phyloP scores from a whole-genome alignment of 2,797 vertebrate species.

The Allobates femoralis region DNA sequence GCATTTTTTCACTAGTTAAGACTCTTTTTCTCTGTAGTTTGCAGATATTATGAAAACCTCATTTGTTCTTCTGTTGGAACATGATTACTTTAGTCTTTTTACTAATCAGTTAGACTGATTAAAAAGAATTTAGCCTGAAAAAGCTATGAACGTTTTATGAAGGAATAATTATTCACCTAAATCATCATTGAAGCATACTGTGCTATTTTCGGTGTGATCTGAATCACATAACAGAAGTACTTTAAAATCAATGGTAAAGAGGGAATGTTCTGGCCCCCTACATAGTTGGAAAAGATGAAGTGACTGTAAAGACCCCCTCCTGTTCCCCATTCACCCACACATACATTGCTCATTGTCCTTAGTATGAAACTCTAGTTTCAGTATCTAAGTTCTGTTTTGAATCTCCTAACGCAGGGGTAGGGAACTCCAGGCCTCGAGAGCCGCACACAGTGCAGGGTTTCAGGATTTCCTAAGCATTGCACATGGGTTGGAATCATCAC shows the following conservation, averaged over 20 bases:
- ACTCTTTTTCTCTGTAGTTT: slow-evolving; percentile 15
- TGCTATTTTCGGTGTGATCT: neutral
- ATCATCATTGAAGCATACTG: slow-evolving; percentile 1
- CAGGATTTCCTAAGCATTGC: no score
- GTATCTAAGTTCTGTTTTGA: no score
- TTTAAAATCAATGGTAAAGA: neutral
- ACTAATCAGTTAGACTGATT: neutral
- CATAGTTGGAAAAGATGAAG: neutral
- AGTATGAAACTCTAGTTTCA: no score
- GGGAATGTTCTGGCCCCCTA: neutral
- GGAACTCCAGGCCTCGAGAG: no score
- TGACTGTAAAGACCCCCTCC: no score
- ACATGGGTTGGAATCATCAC: no score
- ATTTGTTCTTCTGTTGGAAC: neutral
- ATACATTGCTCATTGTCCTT: no score
- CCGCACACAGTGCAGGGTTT: no score
- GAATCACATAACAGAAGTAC: neutral
- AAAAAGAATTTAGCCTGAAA: slow-evolving; percentile 10
- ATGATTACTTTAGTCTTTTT: neutral
- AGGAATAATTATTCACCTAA: neutral
- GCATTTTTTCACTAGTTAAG: neutral
- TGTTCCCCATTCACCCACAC: no score
- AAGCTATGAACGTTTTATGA: neutral
- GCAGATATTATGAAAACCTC: slow-evolving; percentile 18
- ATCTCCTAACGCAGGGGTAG: no score